Base-by-base conservation (phyloP, 2,113 vertebrate genomes). In the Dolichotis patagonum region DNA sequence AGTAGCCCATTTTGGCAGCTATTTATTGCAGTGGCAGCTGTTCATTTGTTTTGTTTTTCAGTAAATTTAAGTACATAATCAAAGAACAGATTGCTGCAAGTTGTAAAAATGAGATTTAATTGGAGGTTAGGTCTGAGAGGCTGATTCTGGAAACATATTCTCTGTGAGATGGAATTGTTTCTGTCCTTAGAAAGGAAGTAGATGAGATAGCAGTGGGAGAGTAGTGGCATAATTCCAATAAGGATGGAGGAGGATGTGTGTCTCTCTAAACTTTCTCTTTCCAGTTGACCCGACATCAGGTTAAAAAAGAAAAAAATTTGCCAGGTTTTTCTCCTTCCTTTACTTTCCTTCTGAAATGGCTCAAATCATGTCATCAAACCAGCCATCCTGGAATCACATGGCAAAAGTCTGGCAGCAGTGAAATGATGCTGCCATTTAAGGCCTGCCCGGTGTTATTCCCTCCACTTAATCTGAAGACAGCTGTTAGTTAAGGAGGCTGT, bases 361-460 rank as follows among this genome's bases (percentile, higher is more conserved):
- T 85, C 24, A 24, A 16, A 28, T 26, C 49, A 67, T 73, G 73
- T 41, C 58, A 10, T 56, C 84, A 24, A 4, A 20, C 35, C 93
- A 83, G n/a, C 46, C 17, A 0, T 63, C 75, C 32, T 26, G 7
- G 30, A 77, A 77, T 26, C 73, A 46, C 41, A 46, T 46, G 73
- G 41, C 28, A 46, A 77, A 77, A 20, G 41, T 77, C 41, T 46
- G 41, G 38, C 38, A 28, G 71, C 24, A 38, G 28, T 17, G 5
- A 17, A 43, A 28, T 20, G 7, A 26, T 26, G 9, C 71, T 71
- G n/a, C 49, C 3, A 0, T 30, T 5, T 32, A 38, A 41, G 1
- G 38, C 35, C 26, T 28, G 1, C 58, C 28, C 0, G 12, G 1
- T n/a, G 65, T 56, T 46, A 8, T 11, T n/a, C 14, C 32, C 30